These are phyloP conservation scores for Phymastichus coffea DNA, from an alignment of 1,140 invertebrate genomes.

Conservation along the genomic window DNA sequence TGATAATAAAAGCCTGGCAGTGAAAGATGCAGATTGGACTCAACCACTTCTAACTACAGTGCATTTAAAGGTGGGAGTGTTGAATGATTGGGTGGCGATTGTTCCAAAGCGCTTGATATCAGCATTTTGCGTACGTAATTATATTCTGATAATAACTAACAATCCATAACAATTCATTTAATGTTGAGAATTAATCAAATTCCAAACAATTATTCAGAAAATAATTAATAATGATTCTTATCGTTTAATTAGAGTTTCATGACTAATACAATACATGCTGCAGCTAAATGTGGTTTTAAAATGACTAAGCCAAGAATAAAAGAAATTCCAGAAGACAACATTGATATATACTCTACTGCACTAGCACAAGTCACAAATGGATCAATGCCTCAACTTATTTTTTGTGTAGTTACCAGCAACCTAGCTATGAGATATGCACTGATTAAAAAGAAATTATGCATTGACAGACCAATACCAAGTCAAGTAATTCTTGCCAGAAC, in stretches of 20 bases:
- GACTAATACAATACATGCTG: too few species aligned
- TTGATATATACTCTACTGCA: slow-evolving; percentile 41
- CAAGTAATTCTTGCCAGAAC: slow-evolving; percentile 72
- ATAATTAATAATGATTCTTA: too few species aligned
- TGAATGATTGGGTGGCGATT: slow-evolving; percentile 2
- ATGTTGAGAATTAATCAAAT: slow-evolving; percentile 8
- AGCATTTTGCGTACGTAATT: too few species aligned
- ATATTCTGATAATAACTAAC: too few species aligned
- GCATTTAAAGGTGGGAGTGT: not conserved
- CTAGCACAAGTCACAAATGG: slow-evolving; percentile 61
- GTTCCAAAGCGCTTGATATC: too few species aligned
- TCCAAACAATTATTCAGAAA: slow-evolving; percentile 29
- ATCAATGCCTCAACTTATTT: slow-evolving; percentile 61
- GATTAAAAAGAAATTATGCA: slow-evolving; percentile 82
- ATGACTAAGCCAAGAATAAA: slow-evolving; percentile 32
- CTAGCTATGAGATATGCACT: slow-evolving; percentile 74
- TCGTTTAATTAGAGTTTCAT: too few species aligned
- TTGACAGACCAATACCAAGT: slow-evolving; percentile 72
- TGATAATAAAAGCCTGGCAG: not conserved
- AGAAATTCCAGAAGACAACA: slow-evolving; percentile 58
- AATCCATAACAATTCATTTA: too few species aligned
- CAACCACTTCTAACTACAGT: not conserved
- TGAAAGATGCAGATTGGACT: slow-evolving; percentile 40
- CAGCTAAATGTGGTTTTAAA: slow-evolving; percentile 55
- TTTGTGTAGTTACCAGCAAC: slow-evolving; percentile 71